phyloP scores from a whole-genome alignment of 2,797 vertebrate genomes.

The Lepidocolaptes lacrymiger region DNA sequence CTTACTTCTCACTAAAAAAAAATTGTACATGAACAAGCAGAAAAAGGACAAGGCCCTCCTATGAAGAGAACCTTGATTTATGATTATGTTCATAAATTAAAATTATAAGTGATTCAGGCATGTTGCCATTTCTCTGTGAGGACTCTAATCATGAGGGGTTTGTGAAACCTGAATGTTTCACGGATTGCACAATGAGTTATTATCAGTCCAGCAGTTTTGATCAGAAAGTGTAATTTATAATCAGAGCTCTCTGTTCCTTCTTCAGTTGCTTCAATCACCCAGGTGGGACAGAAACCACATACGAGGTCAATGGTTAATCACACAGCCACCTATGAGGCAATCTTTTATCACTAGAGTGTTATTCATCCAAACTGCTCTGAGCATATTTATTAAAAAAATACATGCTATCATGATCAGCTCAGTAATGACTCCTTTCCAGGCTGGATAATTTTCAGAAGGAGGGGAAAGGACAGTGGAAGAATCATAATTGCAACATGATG shows the following conservation, averaged over 20 bases:
- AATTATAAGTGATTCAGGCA: conserved; percentile 21
- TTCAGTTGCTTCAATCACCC: conserved; percentile 7
- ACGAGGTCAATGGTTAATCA: conserved; percentile 24
- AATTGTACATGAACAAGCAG: not conserved
- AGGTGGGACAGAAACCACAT: conserved; percentile 11
- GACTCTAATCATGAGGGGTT: conserved; percentile 16
- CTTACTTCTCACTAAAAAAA: not conserved
- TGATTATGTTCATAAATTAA: conserved; percentile 23
- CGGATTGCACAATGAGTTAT: not conserved
- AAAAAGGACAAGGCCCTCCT: conserved; percentile 1
- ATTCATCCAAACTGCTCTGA: not conserved
- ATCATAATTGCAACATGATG: not conserved
- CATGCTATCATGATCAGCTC: not conserved
- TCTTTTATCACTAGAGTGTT: not conserved
- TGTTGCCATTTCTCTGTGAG: conserved; percentile 23
- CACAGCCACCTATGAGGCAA: not conserved
- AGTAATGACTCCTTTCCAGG: not conserved
- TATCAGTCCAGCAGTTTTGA: not conserved
- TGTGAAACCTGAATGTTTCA: conserved; percentile 45
- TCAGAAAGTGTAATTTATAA: conserved; percentile 44
- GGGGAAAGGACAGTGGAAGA: not conserved
- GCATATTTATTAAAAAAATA: conserved; percentile 27
- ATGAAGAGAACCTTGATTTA: conserved; percentile 38
- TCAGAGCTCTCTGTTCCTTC: conserved; percentile 33
- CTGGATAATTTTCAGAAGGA: conserved; percentile 7